Evolutionary conservation across 2,797 vertebrate genomes (phyloP).

Genomic region (Sparus aurata): DNA sequence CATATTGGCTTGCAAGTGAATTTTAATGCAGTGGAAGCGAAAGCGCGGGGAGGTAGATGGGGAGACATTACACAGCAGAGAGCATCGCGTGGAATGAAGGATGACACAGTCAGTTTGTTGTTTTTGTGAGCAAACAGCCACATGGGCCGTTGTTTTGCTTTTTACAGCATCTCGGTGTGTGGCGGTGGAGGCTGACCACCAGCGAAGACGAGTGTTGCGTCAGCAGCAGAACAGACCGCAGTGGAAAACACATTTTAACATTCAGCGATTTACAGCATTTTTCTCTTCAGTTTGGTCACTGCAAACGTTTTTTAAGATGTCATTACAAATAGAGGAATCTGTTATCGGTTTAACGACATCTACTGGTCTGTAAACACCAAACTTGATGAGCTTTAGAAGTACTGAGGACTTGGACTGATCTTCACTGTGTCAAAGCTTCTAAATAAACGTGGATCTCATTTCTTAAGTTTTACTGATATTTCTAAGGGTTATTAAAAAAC

Average conservation of each 20-base stretch:
- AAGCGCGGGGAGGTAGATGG: constrained; percentile 2
- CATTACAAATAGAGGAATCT: not conserved
- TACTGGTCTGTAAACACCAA: not conserved
- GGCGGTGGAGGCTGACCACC: constrained; percentile 6
- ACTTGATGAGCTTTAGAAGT: too few species aligned
- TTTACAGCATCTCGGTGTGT: not conserved
- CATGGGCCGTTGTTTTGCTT: not conserved
- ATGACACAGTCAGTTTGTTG: not conserved
- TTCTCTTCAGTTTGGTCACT: not conserved
- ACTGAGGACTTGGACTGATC: not conserved
- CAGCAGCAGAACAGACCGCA: constrained; percentile 1
- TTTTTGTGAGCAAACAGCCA: constrained; percentile 1
- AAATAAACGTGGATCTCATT: not conserved
- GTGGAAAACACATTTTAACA: constrained; percentile 6
- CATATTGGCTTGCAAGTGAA: not conserved
- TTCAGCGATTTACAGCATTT: not conserved
- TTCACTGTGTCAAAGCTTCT: not conserved
- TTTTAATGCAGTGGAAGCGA: constrained; percentile 5
- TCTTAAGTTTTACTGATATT: not conserved
- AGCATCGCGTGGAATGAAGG: not conserved
- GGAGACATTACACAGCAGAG: not conserved
- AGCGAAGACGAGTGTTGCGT: constrained; percentile 8
- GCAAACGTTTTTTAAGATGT: not conserved
- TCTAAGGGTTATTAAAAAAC: not conserved
- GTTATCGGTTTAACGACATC: not conserved